A percentile compares a stretch with the other conserved stretches of the same genome.
phyloP scores from a whole-genome alignment of 2,113 vertebrate species.

The Myrmophylax atrothorax region DNA sequence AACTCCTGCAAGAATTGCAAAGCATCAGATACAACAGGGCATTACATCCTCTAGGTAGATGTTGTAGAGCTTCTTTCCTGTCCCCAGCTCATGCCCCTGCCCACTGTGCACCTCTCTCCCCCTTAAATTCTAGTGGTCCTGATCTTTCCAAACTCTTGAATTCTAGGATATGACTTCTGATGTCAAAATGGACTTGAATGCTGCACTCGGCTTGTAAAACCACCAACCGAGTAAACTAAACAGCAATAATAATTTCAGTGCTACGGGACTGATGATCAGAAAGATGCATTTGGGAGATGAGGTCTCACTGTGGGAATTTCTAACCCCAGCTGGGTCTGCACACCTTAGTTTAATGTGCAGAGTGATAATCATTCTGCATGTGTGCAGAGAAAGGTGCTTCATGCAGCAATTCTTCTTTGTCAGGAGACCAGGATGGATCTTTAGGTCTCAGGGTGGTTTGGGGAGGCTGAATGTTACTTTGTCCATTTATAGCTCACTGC shows the following conservation, averaged over 20 bases:
- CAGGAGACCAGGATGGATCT: background rate
- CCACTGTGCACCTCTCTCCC: background rate
- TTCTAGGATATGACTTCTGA: constrained; percentile 16
- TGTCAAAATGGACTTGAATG: constrained; percentile 24
- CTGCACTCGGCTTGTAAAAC: constrained; percentile 43
- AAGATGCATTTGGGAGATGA: background rate
- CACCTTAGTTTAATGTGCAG: constrained; percentile 5
- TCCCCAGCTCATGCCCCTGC: background rate
- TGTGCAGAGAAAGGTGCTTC: constrained; percentile 32
- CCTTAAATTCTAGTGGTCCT: background rate
- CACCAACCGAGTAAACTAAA: constrained; percentile 34
- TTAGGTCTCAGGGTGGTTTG: background rate
- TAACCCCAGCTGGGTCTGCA: background rate
- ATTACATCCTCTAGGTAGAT: constrained; percentile 9
- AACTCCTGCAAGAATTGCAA: constrained; percentile 8
- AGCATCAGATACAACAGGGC: constrained; percentile 21
- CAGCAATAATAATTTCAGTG: constrained; percentile 76
- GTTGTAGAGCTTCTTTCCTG: background rate
- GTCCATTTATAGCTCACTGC: constrained; percentile 47
- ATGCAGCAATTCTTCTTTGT: constrained; percentile 1
- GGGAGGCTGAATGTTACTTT: constrained; percentile 49
- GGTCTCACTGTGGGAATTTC: constrained; percentile 8
- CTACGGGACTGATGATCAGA: constrained; percentile 42
- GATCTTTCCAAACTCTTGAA: constrained; percentile 48
- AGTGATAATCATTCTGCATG: constrained; percentile 26